Percentiles rank a stretch among this genome's conserved stretches.
Evolutionary conservation across 2,797 vertebrate species (phyloP).

Genomic region (Silurus lanzhouensis): DNA sequence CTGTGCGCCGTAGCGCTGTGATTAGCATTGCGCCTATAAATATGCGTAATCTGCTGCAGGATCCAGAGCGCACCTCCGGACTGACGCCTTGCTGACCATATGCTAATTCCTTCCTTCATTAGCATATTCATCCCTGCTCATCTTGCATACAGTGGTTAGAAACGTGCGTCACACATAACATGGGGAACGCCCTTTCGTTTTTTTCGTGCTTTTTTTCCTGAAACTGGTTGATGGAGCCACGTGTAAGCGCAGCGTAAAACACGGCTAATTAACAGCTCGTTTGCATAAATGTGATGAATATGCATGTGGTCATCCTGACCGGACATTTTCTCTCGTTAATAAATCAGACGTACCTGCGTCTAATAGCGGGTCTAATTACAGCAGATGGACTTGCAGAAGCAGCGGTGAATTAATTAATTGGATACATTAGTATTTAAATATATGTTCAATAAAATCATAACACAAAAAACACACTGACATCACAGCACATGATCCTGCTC

Average conservation of each 20-base stretch:
- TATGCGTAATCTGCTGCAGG: neutral
- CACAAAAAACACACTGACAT: neutral
- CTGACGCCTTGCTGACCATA: conserved; percentile 33
- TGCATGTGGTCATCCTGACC: conserved; percentile 24
- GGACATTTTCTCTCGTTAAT: conserved; percentile 20
- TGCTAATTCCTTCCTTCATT: conserved; percentile 43
- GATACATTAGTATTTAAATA: neutral
- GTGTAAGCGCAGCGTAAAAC: conserved; percentile 6
- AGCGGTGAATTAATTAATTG: neutral
- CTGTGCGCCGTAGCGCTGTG: neutral
- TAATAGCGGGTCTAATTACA: conserved; percentile 17
- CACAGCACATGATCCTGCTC: too few relatives aligned
- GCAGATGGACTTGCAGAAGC: neutral
- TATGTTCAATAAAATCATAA: neutral
- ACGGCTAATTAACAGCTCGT: conserved; percentile 28
- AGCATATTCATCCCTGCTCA: conserved; percentile 41
- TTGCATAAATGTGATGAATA: conserved; percentile 43
- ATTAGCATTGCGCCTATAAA: conserved; percentile 13
- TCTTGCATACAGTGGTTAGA: conserved; percentile 15
- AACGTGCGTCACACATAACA: neutral
- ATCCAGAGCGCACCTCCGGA: neutral
- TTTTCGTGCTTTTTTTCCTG: conserved; percentile 83
- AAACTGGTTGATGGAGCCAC: conserved; percentile 77
- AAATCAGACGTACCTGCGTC: conserved; percentile 26
- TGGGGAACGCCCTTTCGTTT: conserved; percentile 47